These are phyloP conservation scores for Drosophila rellima DNA, from an alignment of 2,888 invertebrate genomes.

Conservation along the genomic window DNA sequence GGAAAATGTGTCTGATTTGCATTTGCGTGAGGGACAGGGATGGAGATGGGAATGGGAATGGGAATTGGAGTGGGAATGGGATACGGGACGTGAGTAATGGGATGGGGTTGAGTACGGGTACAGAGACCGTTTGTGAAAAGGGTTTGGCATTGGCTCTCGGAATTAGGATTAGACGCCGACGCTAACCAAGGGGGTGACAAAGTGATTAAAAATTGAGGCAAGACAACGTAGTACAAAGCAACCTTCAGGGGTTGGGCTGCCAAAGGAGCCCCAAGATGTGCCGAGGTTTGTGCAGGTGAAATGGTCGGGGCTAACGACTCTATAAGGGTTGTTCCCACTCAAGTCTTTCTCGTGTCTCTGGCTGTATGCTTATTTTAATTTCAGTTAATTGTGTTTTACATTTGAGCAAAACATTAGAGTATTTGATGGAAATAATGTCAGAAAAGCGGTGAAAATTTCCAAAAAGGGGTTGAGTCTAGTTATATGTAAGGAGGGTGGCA, in stretches of 20 bases:
- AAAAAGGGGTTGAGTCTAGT: constrained; percentile 20
- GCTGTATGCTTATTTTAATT: constrained; percentile 72
- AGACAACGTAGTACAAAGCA: constrained; percentile 37
- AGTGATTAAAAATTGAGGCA: constrained; percentile 77
- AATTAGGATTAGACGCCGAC: constrained; percentile 63
- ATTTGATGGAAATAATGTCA: constrained; percentile 76
- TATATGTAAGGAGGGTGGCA: constrained; percentile 25
- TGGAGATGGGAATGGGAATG: constrained; percentile 7
- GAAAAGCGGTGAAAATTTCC: constrained; percentile 74
- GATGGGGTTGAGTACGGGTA: constrained; percentile 26
- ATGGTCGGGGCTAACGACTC: constrained; percentile 39
- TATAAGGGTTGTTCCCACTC: constrained; percentile 66
- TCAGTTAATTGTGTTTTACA: constrained; percentile 79
- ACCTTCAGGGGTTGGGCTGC: constrained; percentile 26
- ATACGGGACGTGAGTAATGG: neutral
- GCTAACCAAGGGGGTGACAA: constrained; percentile 70
- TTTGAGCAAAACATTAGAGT: constrained; percentile 72
- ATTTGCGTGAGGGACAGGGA: constrained; percentile 49
- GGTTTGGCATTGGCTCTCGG: constrained; percentile 61
- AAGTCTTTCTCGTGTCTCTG: constrained; percentile 18
- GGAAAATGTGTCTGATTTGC: constrained; percentile 79
- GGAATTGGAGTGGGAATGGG: constrained; percentile 3
- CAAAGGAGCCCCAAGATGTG: constrained; percentile 53
- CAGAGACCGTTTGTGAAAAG: constrained; percentile 59
- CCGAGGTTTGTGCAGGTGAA: constrained; percentile 45